Evolutionary conservation across 2,113 vertebrate species (phyloP).

Genomic region (Tetraodon nigroviridis): DNA sequence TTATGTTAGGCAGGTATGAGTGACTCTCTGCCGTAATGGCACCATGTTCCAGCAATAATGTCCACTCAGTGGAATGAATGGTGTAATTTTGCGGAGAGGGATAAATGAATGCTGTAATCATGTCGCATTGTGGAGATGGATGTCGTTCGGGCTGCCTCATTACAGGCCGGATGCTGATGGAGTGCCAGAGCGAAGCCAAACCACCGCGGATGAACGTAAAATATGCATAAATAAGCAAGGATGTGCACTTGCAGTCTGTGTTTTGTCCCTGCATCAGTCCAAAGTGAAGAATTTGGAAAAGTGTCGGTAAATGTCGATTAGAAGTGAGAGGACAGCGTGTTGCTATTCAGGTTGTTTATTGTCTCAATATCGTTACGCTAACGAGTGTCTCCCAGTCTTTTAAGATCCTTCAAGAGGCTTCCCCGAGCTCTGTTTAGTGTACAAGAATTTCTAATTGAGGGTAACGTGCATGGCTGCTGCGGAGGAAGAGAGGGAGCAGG

Average conservation of each 20-base stretch:
- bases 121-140: constrained; percentile 30
- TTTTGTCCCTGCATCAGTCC: neutral
- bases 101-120: constrained; percentile 25
- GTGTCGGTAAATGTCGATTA: neutral
- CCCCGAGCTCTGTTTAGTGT: neutral
- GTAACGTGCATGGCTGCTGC: neutral
- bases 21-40: constrained; percentile 26
- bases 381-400: neutral
- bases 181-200: constrained; percentile 13
- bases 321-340: no score
- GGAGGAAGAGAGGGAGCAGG: neutral
- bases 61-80: constrained; percentile 33
- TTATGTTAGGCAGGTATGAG: constrained; percentile 17
- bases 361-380: neutral
- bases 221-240: neutral
- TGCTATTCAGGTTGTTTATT: neutral
- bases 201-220: constrained; percentile 17
- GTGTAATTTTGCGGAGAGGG: constrained; percentile 13
- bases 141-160: constrained; percentile 26
- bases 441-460: neutral
- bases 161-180: constrained; percentile 16
- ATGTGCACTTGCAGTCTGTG: neutral
- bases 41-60: constrained; percentile 19
- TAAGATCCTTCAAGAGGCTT: neutral
- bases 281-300: neutral